Evolutionary conservation across 1,140 invertebrate genomes (phyloP), one percentile per base, ranked within the genome.

Genomic region (Diabrotica undecimpunctata): DNA sequence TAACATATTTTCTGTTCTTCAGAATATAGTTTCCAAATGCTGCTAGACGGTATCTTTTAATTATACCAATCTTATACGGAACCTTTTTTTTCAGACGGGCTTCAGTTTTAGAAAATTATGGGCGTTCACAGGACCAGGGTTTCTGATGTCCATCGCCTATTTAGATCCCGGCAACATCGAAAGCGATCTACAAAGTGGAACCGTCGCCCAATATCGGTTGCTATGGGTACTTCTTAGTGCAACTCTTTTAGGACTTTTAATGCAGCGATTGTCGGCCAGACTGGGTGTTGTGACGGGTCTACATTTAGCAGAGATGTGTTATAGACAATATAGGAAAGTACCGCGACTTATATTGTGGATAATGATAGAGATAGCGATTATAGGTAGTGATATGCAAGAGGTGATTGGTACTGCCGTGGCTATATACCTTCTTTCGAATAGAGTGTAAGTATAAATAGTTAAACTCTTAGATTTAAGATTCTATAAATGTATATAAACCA

Each of bases 331-430:
- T 75, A 89, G 87, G 68, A 85, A 80, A 72, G 55, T 92, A 12
- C 93, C 95, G 2, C 82, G 94, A 66, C 73, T 94, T 54, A 81
- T 94, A 69, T 79, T 97, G 11, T 97, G 95, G 95, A 85, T 96
- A 53, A 96, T 97, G 94, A 88, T 95, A 50, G 95, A 97, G 81
- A 90, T 97, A 70, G 95, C 95, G 7, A 96, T 97, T 73, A 95
- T 97, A 75, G 93, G 93, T 5, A 94, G 91, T 14, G 94, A 96
- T 78, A 96, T 96, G 93, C 94, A 96, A 79, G 93, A 94, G 83
- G 92, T 95, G 52, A 95, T 96, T 72, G 94, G 94, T 56, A 95
- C 94, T 25, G 90, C 95, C 10, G 94, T 95, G 73, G 94, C 95
- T 13, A 83, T 97, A 70, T 94, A 92, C 80, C 80, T 97, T 10